Conservation (phyloP, 1,140 invertebrate genomes). For the Drosophila pseudoobscura region DNA sequence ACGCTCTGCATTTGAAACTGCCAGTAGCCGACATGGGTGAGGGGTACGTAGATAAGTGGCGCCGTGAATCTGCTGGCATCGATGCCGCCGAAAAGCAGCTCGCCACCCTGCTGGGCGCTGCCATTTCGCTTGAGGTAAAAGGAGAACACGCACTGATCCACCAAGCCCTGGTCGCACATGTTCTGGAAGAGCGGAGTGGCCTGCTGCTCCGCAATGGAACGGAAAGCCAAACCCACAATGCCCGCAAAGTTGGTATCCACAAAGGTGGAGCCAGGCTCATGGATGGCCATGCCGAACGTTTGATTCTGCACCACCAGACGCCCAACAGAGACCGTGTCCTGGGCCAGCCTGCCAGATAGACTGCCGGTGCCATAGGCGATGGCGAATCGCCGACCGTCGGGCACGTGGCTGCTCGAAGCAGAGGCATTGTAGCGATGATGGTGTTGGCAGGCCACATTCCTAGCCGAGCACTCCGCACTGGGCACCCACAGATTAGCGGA, state of each 20-base stretch:
- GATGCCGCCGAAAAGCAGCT: constrained; percentile 50
- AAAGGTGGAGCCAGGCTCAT: constrained; percentile 94
- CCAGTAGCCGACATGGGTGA: constrained; percentile 59
- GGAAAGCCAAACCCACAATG: constrained; percentile 95
- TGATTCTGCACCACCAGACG: constrained; percentile 89
- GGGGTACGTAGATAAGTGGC: constrained; percentile 47
- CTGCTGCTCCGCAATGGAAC: constrained; percentile 92
- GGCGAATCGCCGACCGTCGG: constrained; percentile 37
- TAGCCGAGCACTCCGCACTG: constrained; percentile 32
- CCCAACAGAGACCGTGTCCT: constrained; percentile 82
- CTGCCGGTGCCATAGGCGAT: constrained; percentile 48
- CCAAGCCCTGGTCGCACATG: constrained; percentile 93
- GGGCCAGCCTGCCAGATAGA: constrained; percentile 38
- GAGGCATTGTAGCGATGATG: constrained; percentile 49
- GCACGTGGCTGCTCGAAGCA: constrained; percentile 32
- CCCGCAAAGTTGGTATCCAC: constrained; percentile 98
- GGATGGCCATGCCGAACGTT: constrained; percentile 97
- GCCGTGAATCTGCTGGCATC: constrained; percentile 36
- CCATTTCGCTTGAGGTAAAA: constrained; percentile 92
- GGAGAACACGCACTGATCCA: constrained; percentile 93
- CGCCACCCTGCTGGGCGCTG: constrained; percentile 33
- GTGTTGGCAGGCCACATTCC: constrained; percentile 47
- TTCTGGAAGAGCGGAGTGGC: constrained; percentile 96
- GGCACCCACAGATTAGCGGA: constrained; percentile 59
- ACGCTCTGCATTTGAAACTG: constrained; percentile 49